Evolutionary conservation across 2,113 vertebrate species (phyloP), one percentile per base, ranked within the genome.

Genomic region (Sarotherodon lohbergeri): DNA sequence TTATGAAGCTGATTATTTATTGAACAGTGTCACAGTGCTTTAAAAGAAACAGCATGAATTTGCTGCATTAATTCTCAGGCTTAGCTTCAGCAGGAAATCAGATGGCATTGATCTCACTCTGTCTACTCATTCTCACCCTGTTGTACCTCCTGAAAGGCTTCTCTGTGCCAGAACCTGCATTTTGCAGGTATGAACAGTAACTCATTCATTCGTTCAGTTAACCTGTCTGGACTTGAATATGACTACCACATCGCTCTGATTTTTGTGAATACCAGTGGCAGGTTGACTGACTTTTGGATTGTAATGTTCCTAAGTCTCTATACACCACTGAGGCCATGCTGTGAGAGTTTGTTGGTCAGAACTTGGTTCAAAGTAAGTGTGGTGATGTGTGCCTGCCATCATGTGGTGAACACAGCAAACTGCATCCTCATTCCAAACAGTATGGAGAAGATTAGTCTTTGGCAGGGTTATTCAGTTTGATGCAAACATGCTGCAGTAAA

Each of bases 301-400:
- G 52, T 59, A 4, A 9, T 36, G 56, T 63, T 84, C 61, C 46
- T 82, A 29, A 32, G 29, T 66, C 76, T 61, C 80, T 84, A n/a
- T 36, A 79, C 71, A 80, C 41, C 46, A 13, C 46, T 14, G 32
- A 24, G 4, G 29, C 54, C 16, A 13, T 22, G 22, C 9, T 54
- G 39, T 5, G 16, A 27, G 29, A 54, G 41, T 59, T 59, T 46
- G 46, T 6, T 36, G 9, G 39, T 22, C 57, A 56, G 57, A 9
- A n/a, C 59, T 22, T 11, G 11, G 8, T 50, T 54, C 3, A 2
- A 5, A 4, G 16, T 16, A 5, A 14, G 17, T 63, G 83, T 34
- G 27, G 14, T 56, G 87, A 66, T 81, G 88, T 19, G 43, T 54
- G 57, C 46, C 93, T 94, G 91, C 93, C 95, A 89, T 81, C 95